Percentiles rank a stretch among this genome's conserved stretches.
phyloP scores from a whole-genome alignment of 2,888 invertebrate genomes.

The Eupeodes latifasciatus region DNA sequence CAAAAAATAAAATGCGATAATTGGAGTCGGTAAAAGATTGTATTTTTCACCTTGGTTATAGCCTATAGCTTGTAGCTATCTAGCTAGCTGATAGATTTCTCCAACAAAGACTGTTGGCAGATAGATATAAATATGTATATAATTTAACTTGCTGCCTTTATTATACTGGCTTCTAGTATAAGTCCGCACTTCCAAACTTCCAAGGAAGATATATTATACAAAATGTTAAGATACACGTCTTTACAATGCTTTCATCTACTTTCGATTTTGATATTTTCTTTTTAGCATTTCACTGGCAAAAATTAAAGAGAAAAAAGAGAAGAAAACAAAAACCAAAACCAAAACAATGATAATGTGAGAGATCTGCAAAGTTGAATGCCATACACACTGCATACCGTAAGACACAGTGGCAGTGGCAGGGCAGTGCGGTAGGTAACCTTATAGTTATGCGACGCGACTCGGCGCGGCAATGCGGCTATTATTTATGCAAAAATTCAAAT shows the following conservation, averaged over 20 bases:
- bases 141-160: conserved; percentile 11
- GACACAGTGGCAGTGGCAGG: too few relatives aligned
- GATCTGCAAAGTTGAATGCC: conserved; percentile 67
- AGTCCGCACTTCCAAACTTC: background rate
- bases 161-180: background rate
- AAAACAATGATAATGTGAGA: conserved; percentile 55
- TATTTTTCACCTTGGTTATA: conserved; percentile 50
- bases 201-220: conserved; percentile 36
- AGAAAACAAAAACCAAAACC: background rate
- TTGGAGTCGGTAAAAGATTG: conserved; percentile 51
- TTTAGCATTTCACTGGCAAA: conserved; percentile 30
- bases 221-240: background rate
- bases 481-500: conserved; percentile 59
- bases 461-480: conserved; percentile 2
- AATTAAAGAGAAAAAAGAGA: background rate
- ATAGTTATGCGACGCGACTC: conserved; percentile 26
- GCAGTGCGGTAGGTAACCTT: conserved; percentile 21
- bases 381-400: background rate
- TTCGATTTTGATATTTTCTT: conserved; percentile 58
- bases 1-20: conserved; percentile 33
- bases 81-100: conserved; percentile 52
- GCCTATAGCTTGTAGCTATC: background rate
- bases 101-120: conserved; percentile 33
- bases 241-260: conserved; percentile 65
- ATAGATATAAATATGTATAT: background rate